A percentile compares a stretch with the other conserved stretches of the same genome.
These are phyloP conservation scores for Cecropterus lyciades DNA, from an alignment of 1,140 invertebrate genomes.

Conservation along the genomic window DNA sequence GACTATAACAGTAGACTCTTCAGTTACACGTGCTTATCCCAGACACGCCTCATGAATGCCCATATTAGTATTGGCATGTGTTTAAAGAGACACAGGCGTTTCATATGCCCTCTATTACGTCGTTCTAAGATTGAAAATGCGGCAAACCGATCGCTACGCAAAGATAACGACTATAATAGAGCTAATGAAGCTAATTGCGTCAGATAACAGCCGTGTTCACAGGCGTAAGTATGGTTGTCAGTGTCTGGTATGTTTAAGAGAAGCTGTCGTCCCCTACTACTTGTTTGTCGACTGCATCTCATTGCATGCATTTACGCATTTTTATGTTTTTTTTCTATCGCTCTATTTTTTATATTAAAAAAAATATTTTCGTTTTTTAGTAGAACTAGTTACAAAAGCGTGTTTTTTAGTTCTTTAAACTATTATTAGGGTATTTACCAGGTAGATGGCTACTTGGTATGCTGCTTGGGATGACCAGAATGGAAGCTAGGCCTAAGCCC, in stretches of 20 bases:
- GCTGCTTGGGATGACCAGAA: too few relatives aligned
- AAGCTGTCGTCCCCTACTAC: conserved; percentile 26
- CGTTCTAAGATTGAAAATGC: conserved; percentile 12
- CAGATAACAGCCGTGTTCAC: conserved; percentile 34
- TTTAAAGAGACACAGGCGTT: neutral
- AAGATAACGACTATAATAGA: conserved; percentile 20
- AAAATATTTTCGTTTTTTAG: too few relatives aligned
- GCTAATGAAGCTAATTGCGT: conserved; percentile 38
- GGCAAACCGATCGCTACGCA: conserved; percentile 1
- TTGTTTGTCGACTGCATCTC: neutral
- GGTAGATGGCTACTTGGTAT: too few relatives aligned
- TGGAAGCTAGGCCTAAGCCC: too few relatives aligned
- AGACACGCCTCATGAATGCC: conserved; percentile 24
- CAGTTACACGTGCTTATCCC: conserved; percentile 10
- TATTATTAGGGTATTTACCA: too few relatives aligned
- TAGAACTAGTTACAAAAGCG: too few relatives aligned
- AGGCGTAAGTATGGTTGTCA: conserved; percentile 35
- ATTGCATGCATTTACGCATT: too few relatives aligned
- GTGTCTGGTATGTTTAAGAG: conserved; percentile 33
- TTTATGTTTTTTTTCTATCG: too few relatives aligned
- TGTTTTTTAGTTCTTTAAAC: too few relatives aligned
- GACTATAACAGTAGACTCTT: too few relatives aligned
- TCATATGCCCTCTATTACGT: neutral
- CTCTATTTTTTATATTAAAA: too few relatives aligned
- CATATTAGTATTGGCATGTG: conserved; percentile 22